These are phyloP conservation scores for Lipotes vexillifer DNA, from an alignment of 2,113 vertebrate species.

Conservation along the genomic window DNA sequence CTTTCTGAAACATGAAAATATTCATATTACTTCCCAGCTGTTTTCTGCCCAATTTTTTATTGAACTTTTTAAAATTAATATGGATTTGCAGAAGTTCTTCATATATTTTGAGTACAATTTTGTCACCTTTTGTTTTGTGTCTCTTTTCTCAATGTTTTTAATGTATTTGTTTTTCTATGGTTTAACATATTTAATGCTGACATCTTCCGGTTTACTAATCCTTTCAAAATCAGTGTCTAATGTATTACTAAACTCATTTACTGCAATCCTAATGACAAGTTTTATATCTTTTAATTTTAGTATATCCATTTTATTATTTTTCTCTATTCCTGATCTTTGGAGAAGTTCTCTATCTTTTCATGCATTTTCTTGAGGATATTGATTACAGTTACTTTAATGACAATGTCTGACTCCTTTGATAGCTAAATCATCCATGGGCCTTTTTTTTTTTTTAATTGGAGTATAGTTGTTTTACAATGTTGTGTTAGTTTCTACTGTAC, in stretches of 20 bases:
- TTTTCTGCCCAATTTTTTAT: background rate
- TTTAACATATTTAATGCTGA: background rate
- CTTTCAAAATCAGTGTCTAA: background rate
- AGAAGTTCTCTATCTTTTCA: background rate
- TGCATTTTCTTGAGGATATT: background rate
- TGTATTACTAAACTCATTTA: background rate
- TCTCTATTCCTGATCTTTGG: background rate
- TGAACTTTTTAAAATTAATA: background rate
- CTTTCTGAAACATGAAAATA: background rate
- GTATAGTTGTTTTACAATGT: too few species aligned
- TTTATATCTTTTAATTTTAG: background rate
- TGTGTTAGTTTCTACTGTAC: too few species aligned
- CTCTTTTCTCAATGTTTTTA: background rate
- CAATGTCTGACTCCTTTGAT: background rate
- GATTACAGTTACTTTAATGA: background rate
- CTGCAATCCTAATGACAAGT: background rate
- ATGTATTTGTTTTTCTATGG: background rate
- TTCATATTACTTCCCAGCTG: background rate
- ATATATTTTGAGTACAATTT: background rate
- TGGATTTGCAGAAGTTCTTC: background rate
- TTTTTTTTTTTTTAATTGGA: too few species aligned
- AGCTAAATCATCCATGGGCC: accelerated
- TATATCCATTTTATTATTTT: background rate
- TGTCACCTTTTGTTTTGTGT: background rate
- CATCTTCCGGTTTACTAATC: background rate